Evolutionary conservation across 2,797 vertebrate genomes (phyloP).

Genomic region (Acropternis orthonyx): DNA sequence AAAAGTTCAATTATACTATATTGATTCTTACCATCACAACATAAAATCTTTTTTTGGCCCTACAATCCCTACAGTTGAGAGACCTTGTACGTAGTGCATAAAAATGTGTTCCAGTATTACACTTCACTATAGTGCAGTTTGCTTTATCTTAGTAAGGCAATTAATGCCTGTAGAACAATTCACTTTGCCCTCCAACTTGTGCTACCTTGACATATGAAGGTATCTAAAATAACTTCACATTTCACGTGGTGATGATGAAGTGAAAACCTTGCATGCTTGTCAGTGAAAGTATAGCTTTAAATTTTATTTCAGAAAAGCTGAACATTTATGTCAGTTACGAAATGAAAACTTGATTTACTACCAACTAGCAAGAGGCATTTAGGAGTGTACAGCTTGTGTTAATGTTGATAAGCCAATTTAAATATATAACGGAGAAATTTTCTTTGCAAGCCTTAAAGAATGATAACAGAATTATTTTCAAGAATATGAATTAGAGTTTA

Average conservation of each 20-base stretch:
- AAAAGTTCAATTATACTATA: not conserved
- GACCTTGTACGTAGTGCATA: not conserved
- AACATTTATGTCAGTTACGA: not conserved
- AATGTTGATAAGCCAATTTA: not conserved
- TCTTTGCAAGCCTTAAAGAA: not conserved
- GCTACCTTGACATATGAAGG: not conserved
- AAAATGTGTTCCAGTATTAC: not conserved
- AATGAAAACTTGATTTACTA: constrained; percentile 7
- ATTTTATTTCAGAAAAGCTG: not conserved
- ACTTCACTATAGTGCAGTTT: not conserved
- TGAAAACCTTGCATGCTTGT: not conserved
- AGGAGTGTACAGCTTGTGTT: not conserved
- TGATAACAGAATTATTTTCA: not conserved
- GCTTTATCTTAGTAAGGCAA: not conserved
- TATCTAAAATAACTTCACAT: not conserved
- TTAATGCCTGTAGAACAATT: not conserved
- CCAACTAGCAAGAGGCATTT: not conserved
- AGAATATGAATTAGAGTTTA: not conserved
- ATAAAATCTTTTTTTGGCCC: not conserved
- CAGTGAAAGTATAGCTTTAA: not conserved
- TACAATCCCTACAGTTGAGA: not conserved
- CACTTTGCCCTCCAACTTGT: not conserved
- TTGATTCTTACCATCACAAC: not conserved
- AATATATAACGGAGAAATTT: not conserved
- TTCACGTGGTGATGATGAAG: not conserved